phyloP scores from a whole-genome alignment of 2,113 vertebrate species.

The Struthio camelus region DNA sequence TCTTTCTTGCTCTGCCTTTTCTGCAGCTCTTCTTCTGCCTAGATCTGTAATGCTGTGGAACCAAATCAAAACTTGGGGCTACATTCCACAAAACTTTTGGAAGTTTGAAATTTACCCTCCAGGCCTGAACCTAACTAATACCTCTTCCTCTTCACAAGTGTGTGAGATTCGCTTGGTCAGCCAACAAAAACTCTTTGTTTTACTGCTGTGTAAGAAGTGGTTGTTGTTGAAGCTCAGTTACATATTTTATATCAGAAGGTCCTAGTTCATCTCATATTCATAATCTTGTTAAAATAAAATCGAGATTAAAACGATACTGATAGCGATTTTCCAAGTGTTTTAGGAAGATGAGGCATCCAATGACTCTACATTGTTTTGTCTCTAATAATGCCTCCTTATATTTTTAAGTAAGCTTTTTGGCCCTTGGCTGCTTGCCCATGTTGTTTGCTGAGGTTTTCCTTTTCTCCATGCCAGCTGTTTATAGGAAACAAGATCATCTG shows the following conservation, averaged over 20 bases:
- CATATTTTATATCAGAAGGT: not conserved
- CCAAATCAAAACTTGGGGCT: not conserved
- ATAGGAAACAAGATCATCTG: not conserved
- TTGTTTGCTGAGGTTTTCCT: not conserved
- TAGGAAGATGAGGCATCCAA: not conserved
- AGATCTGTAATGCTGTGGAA: not conserved
- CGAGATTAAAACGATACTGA: not conserved
- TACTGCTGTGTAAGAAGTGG: not conserved
- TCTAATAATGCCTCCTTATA: not conserved
- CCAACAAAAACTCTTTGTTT: not conserved
- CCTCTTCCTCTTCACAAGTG: not conserved
- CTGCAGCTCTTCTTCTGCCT: not conserved
- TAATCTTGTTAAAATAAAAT: not conserved
- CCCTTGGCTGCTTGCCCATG: not conserved
- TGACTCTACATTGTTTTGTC: not conserved
- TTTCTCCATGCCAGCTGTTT: not conserved
- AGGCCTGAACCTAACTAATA: not conserved
- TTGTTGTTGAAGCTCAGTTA: not conserved
- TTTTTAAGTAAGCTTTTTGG: not conserved
- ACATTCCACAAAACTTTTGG: not conserved
- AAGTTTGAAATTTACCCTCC: not conserved
- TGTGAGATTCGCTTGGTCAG: not conserved
- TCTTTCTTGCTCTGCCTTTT: not conserved
- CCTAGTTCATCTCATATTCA: not conserved
- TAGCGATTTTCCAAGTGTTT: not conserved